Base-by-base conservation (phyloP, 2,113 vertebrate genomes). In the Cynopterus brachyotis region DNA sequence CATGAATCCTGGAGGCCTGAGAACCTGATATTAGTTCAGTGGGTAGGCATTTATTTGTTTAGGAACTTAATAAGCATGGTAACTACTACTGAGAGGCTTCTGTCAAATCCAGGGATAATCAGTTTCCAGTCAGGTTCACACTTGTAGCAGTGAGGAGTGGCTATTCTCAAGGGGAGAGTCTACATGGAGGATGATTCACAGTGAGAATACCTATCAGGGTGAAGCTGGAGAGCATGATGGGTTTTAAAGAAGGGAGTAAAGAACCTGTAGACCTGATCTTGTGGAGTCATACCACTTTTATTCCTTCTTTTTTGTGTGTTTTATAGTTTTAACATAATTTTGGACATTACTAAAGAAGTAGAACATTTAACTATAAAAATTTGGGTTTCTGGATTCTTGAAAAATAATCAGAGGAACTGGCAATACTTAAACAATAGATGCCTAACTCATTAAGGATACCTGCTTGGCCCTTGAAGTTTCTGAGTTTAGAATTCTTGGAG, bases 31-130 rank as follows among this genome's bases (percentile, higher is more conserved):
- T 26, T 79, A n/a, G 28, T 45, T 92, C 45, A 30, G 4, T 19
- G 35, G 15, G 89, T 0, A 62, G 72, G 70, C n/a, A 92, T 78
- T 40, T 83, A 92, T 78, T 40, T 86, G 12, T 79, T 78, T 53
- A 13, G 55, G 24, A 87, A 66, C 11, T 55, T 70, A 76, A 57
- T 42, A 47, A 76, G 90, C 64, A 40, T 32, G 24, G 40, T 32
- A 86, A 89, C 2, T 42, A 73, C 45, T 59, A 88, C n/a, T 30
- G 19, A 76, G 62, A 35, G 66, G 30, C 59, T 42, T 64, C 47
- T n/a, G 87, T 84, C 81, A 75, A 94, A 79, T 53, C 75, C 37
- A 72, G 6, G 4, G 78, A 66, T 85, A 95, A 95, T 81, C 81
- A 88, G 88, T 57, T 84, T 17, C 53, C 28, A n/a, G 64, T 66